Evolutionary conservation across 2,113 vertebrate species (phyloP).

Genomic region (Melanerpes formicivorus): DNA sequence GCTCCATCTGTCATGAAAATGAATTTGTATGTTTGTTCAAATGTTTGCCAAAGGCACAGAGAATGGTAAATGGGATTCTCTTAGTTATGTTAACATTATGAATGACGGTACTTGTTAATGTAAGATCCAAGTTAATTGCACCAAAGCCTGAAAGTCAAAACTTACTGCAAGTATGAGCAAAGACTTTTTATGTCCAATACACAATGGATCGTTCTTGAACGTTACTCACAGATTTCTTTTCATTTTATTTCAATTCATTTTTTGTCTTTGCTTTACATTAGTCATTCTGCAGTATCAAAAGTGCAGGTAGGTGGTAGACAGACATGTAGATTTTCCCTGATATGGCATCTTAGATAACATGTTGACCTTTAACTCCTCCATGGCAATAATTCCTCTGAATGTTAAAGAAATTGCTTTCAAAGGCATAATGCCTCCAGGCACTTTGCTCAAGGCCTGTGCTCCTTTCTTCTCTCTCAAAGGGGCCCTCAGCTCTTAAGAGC

Average conservation of each 20-base stretch:
- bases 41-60: neutral
- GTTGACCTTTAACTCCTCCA: neutral
- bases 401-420: neutral
- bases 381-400: neutral
- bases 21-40: constrained; percentile 5
- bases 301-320: neutral
- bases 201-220: neutral
- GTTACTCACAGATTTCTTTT: neutral
- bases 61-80: neutral
- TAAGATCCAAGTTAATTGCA: neutral
- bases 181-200: neutral
- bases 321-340: neutral
- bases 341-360: neutral
- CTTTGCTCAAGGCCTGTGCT: neutral
- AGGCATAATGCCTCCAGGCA: neutral
- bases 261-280: neutral
- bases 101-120: neutral
- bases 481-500: neutral
- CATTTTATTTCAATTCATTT: neutral
- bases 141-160: constrained; percentile 6
- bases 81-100: neutral
- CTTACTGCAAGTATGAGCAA: neutral
- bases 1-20: neutral
- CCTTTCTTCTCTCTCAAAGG: neutral
- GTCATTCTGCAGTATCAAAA: neutral